These are phyloP conservation scores for Tromatobia lineatoria DNA, from an alignment of 2,888 invertebrate genomes.

Conservation along the genomic window DNA sequence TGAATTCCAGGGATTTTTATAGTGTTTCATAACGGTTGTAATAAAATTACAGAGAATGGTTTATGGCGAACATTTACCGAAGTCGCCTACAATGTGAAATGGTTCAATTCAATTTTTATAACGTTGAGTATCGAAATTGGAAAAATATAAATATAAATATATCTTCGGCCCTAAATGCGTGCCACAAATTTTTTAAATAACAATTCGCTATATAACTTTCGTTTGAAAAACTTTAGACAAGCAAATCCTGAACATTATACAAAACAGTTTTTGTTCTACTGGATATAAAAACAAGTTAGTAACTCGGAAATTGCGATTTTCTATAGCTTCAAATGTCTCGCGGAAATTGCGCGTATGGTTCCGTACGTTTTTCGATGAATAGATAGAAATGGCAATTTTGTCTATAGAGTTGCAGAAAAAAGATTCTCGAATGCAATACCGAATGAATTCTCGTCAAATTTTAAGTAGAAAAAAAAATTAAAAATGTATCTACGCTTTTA, in stretches of 20 bases:
- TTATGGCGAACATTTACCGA: neutral
- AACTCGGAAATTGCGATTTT: conserved; percentile 19
- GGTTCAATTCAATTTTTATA: neutral
- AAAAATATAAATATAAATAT: conserved; percentile 5
- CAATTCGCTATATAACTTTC: too few species aligned
- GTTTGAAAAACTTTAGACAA: too few species aligned
- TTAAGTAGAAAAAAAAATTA: neutral
- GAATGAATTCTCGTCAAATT: conserved; percentile 1
- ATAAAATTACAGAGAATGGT: neutral
- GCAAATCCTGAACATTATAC: neutral
- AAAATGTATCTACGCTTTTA: neutral
- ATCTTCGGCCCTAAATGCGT: too few species aligned
- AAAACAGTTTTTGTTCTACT: neutral
- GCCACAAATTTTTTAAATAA: too few species aligned
- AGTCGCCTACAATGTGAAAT: too few species aligned
- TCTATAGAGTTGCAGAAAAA: neutral
- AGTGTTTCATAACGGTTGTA: neutral
- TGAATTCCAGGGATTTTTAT: conserved; percentile 5
- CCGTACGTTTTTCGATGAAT: neutral
- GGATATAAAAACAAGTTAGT: neutral
- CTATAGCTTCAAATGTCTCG: conserved; percentile 12
- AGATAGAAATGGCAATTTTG: neutral
- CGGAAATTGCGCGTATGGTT: conserved; percentile 30
- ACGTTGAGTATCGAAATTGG: neutral
- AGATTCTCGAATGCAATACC: neutral